phyloP scores from a whole-genome alignment of 2,888 invertebrate genomes.

The Elgonia sp. region DNA sequence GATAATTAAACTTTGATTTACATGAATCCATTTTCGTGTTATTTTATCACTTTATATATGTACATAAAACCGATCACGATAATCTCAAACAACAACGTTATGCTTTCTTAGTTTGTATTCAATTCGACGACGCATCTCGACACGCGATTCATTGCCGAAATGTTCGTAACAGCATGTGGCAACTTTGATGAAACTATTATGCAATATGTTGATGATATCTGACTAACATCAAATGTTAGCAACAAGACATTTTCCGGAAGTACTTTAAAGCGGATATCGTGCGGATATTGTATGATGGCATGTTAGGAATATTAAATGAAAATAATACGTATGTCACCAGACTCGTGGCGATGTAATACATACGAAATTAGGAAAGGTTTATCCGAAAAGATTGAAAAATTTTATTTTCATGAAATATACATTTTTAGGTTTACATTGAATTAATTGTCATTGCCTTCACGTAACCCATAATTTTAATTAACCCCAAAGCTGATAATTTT shows the following conservation, averaged over 20 bases:
- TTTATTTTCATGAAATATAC: background rate
- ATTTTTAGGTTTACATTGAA: background rate
- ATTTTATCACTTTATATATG: too few relatives aligned
- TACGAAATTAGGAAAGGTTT: slow-evolving; percentile 67
- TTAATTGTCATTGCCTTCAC: too few relatives aligned
- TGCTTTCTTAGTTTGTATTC: slow-evolving; percentile 52
- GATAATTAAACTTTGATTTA: too few relatives aligned
- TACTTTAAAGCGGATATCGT: slow-evolving; percentile 70
- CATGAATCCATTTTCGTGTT: too few relatives aligned
- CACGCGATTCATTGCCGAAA: slow-evolving; percentile 53
- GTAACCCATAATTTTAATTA: too few relatives aligned
- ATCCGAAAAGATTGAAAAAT: slow-evolving; percentile 60
- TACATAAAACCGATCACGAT: too few relatives aligned
- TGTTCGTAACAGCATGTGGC: slow-evolving; percentile 41
- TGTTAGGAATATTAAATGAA: slow-evolving; percentile 66
- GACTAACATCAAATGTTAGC: slow-evolving; percentile 54
- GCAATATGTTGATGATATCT: slow-evolving; percentile 67
- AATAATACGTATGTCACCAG: slow-evolving; percentile 55
- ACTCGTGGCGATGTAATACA: slow-evolving; percentile 59
- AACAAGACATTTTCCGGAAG: slow-evolving; percentile 72
- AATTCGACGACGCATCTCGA: slow-evolving; percentile 29
- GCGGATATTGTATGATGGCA: slow-evolving; percentile 64
- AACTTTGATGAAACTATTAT: slow-evolving; percentile 68
- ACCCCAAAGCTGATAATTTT: too few relatives aligned
- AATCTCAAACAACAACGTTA: too few relatives aligned